Evolutionary conservation across 2,888 invertebrate species (phyloP), one percentile per base, ranked within the genome.

Genomic region (Clepsis dumicolana): DNA sequence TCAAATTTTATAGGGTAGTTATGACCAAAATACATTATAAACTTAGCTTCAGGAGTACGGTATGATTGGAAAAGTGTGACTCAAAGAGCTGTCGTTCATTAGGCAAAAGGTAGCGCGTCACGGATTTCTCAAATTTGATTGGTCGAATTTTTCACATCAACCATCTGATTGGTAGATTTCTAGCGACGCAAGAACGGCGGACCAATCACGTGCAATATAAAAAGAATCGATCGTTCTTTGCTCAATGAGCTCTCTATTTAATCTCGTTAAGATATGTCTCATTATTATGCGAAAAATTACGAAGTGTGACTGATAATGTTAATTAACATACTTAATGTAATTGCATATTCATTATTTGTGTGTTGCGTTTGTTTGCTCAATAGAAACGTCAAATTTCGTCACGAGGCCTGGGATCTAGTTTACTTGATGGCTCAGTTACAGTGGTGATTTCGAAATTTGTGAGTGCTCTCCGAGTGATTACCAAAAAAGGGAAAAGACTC

Each of bases 21-120:
- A 21, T 74, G 77, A 80, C 82, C 80, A 78, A 83, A 78, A 62
- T 71, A 61, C 29, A 54, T 29, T 29, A n/a, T 68, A 68, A 59
- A 27, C 29, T 32, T 63, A 68, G 57, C 63, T 48, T 56, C 62
- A 54, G n/a, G 32, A 29, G 29, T n/a, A 29, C 25, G 27, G 60
- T 61, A 32, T 54, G 66, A 25, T 25, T 61, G 66, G n/a, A 7
- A 4, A 27, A 14, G 35, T 56, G 25, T 48, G 48, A 21, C 48
- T 21, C 21, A 48, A 18, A 12, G 7, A 21, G 12, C 48, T 12
- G 48, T 12, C 48, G 48, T 48, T 48, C 48, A n/a, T 48, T 10
- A 18, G 48, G 21, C 21, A 48, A 21, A 21, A 8, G 44, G 44
- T 44, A 16, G 8, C 7, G 44, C 18, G 18, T 44, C 44, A 44